Evolutionary conservation across 2,113 vertebrate genomes (phyloP).

Genomic region (Tragelaphus buxtoni): DNA sequence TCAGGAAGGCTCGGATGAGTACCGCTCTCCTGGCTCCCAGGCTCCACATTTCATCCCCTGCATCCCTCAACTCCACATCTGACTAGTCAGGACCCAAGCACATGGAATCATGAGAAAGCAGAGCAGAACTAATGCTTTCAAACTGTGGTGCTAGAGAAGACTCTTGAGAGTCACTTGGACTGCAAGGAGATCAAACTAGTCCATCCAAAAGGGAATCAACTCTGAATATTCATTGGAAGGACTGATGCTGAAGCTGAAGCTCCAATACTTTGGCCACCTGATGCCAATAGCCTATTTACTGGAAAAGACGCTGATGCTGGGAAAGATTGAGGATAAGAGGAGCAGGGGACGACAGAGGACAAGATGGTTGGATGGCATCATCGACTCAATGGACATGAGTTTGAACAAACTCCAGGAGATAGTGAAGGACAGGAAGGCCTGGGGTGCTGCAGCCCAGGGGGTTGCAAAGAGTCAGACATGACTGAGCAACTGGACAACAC

Average conservation of each 20-base stretch:
- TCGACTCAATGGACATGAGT: neutral
- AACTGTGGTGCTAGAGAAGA: neutral
- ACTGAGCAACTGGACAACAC: neutral
- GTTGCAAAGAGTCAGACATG: neutral
- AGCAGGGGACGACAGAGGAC: neutral
- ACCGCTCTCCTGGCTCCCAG: neutral
- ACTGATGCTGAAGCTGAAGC: neutral
- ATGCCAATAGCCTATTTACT: neutral
- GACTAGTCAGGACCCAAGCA: neutral
- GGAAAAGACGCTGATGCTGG: neutral
- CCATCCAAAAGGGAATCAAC: neutral
- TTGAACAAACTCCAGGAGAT: neutral
- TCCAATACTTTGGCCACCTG: neutral
- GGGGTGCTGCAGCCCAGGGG: neutral
- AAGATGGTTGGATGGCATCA: neutral
- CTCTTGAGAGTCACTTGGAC: neutral
- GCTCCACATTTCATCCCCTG: neutral
- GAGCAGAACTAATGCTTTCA: neutral
- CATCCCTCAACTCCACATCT: too few species aligned
- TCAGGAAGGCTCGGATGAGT: neutral
- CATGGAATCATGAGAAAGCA: neutral
- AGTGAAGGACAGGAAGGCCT: neutral
- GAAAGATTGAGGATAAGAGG: neutral
- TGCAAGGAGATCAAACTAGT: neutral
- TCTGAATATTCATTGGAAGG: neutral